These are phyloP conservation scores for Rhadina sibilatrix DNA, from an alignment of 2,113 vertebrate genomes.

Conservation along the genomic window DNA sequence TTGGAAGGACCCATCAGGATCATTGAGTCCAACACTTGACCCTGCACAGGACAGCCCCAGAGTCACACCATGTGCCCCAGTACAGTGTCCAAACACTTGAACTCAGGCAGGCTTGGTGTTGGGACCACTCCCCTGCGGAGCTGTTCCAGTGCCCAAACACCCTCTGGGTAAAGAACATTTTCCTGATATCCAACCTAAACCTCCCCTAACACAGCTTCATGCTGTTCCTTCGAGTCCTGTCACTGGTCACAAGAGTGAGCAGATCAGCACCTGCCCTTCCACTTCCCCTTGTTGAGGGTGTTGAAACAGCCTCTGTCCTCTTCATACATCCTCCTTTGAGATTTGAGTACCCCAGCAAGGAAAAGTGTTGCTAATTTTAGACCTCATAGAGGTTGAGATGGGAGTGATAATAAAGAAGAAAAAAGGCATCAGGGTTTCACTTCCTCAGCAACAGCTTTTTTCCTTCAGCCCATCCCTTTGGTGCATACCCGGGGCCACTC, in stretches of 20 bases:
- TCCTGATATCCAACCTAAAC: background rate
- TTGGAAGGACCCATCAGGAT: background rate
- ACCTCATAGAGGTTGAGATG: background rate
- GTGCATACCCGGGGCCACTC: too few species aligned
- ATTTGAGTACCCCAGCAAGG: background rate
- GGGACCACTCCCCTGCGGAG: background rate
- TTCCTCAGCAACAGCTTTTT: background rate
- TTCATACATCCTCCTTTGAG: background rate
- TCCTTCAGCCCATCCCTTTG: background rate
- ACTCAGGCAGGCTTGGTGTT: background rate
- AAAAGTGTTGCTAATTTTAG: background rate
- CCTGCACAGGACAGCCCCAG: accelerated
- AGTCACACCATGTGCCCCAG: background rate
- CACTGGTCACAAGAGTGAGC: background rate
- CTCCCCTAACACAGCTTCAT: background rate
- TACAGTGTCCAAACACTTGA: background rate
- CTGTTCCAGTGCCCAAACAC: accelerated
- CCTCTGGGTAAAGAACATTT: background rate
- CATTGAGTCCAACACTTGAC: accelerated
- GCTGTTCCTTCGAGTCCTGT: background rate
- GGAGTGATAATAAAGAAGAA: background rate
- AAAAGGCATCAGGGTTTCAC: background rate
- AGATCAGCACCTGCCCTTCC: background rate
- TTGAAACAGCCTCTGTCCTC: background rate
- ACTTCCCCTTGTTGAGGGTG: accelerated